Conservation (phyloP, 37 sponge, comb jelly and placozoan species). For the Aplysina aerophoba region DNA sequence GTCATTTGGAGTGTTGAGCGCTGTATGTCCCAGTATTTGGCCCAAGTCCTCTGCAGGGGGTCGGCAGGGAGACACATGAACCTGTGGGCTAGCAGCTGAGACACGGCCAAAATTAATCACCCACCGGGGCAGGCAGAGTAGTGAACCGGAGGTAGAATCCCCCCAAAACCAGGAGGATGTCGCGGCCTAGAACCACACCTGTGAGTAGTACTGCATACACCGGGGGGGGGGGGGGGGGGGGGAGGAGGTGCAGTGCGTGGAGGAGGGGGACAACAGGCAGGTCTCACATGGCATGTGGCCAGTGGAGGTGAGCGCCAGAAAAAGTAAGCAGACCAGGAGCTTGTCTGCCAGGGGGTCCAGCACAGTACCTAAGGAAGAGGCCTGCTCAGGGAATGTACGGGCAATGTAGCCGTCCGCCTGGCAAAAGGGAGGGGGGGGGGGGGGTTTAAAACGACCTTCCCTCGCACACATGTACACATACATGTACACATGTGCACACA, state of each 20-base stretch:
- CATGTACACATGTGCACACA: not conserved
- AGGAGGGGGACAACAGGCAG: not conserved
- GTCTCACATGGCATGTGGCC: constrained; percentile 74
- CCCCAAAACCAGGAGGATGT: constrained; percentile 59
- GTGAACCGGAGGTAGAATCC: constrained; percentile 83
- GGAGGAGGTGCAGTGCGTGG: not conserved
- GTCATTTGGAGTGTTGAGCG: constrained; percentile 73
- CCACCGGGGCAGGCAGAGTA: constrained; percentile 88
- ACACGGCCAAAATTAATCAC: too few relatives aligned
- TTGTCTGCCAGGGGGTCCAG: constrained; percentile 94
- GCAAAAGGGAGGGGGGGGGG: not conserved
- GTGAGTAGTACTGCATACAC: constrained; percentile 56
- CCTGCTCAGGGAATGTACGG: constrained; percentile 69
- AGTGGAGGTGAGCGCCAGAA: constrained; percentile 57
- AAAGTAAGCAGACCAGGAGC: constrained; percentile 60
- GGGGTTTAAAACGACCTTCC: not conserved
- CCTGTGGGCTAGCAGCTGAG: too few relatives aligned
- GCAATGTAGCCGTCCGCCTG: constrained; percentile 90
- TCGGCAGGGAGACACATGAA: too few relatives aligned
- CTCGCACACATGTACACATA: not conserved
- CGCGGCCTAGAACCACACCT: constrained; percentile 65
- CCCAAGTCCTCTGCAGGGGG: constrained; percentile 69
- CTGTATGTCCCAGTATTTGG: constrained; percentile 79
- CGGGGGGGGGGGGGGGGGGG: not conserved
- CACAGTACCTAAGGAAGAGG: constrained; percentile 71